Percentiles rank a stretch among this genome's conserved stretches.
Conservation (phyloP, 2,113 vertebrate species). For the Typhlomys cinereus region DNA sequence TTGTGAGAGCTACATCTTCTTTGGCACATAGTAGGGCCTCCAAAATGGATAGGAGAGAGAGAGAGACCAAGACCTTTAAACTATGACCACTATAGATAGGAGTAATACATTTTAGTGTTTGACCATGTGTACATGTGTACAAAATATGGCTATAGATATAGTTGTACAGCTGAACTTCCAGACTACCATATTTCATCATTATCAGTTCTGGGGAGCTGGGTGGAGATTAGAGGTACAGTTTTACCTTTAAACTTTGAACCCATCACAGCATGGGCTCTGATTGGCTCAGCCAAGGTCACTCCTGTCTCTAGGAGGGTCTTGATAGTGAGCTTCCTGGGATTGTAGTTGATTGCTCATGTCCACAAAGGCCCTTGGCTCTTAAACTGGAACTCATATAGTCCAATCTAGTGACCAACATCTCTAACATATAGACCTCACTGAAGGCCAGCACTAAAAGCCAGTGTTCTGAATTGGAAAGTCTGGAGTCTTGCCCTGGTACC, state of each 20-base stretch:
- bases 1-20: neutral
- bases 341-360: neutral
- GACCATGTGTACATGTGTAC: neutral
- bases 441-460: slow-evolving; percentile 20
- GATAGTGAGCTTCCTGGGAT: neutral
- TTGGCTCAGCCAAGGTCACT: slow-evolving; percentile 9
- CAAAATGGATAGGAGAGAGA: neutral
- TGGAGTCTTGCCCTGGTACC: neutral
- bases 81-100: neutral
- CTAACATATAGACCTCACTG: slow-evolving; percentile 46
- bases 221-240: neutral
- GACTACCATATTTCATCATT: slow-evolving; percentile 3
- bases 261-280: neutral
- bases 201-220: neutral
- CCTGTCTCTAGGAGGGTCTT: neutral
- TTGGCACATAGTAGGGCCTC: slow-evolving; percentile 7
- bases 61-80: neutral
- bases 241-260: neutral
- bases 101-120: slow-evolving; percentile 7
- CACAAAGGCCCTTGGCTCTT: slow-evolving; percentile 1
- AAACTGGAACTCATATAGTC: neutral
- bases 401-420: neutral
- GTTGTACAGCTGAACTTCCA: slow-evolving; percentile 1
- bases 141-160: slow-evolving; percentile 5
- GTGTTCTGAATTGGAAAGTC: neutral